Percentiles rank a stretch among this genome's conserved stretches.
Evolutionary conservation across 1,140 invertebrate genomes (phyloP).

Genomic region (Odontomachus brunneus): DNA sequence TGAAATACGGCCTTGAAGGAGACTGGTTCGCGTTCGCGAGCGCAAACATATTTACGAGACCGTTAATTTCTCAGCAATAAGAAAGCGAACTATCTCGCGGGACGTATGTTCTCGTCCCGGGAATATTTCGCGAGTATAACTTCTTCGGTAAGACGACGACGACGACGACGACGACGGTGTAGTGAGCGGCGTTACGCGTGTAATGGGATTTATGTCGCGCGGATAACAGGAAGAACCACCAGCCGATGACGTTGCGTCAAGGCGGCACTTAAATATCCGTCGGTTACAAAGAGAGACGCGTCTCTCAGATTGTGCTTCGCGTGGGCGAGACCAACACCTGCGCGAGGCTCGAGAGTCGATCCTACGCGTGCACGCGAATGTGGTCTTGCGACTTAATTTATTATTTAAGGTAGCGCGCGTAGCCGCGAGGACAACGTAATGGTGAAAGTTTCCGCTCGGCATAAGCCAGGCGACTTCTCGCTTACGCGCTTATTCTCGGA

Average conservation of each 20-base stretch:
- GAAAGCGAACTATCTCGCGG: slow-evolving; percentile 15
- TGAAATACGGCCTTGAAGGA: slow-evolving; percentile 27
- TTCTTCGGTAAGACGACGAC: background rate
- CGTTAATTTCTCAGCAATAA: slow-evolving; percentile 30
- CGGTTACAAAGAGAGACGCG: slow-evolving; percentile 19
- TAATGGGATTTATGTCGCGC: slow-evolving; percentile 11
- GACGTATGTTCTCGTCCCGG: background rate
- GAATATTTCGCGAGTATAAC: no score
- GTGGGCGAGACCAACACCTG: slow-evolving; percentile 35
- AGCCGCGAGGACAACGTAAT: background rate
- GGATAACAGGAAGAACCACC: slow-evolving; percentile 6
- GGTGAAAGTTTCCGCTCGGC: background rate
- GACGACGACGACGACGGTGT: no score
- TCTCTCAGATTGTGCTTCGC: background rate
- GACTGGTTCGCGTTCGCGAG: background rate
- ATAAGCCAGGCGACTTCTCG: no score
- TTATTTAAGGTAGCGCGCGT: background rate
- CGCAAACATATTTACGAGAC: slow-evolving; percentile 26
- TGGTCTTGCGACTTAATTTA: background rate
- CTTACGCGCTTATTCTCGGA: no score
- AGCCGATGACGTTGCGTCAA: background rate
- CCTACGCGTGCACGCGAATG: background rate
- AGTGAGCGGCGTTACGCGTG: background rate
- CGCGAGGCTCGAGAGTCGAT: slow-evolving; percentile 1
- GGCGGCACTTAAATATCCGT: slow-evolving; percentile 33